Evolutionary conservation across 2,113 vertebrate genomes (phyloP).

Genomic region (Apteryx owenii): DNA sequence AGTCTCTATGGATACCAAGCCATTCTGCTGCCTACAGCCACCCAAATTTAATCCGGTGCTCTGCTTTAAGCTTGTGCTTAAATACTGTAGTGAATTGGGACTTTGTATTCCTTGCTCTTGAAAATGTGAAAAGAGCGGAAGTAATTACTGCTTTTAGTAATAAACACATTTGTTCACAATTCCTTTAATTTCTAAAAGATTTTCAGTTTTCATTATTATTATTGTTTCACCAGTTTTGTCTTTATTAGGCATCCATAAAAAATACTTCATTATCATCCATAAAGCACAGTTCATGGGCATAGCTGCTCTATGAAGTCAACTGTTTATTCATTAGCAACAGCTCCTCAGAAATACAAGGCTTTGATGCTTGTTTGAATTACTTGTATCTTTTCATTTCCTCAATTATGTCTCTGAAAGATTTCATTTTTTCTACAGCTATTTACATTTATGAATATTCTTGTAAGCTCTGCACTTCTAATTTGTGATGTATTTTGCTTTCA

Average conservation of each 20-base stretch:
- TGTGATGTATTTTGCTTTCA: constrained; percentile 23
- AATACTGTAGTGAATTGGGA: background rate
- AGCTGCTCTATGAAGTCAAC: constrained; percentile 40
- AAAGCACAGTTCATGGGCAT: constrained; percentile 27
- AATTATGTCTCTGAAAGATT: constrained; percentile 13
- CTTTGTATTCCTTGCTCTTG: background rate
- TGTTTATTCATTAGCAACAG: constrained; percentile 52
- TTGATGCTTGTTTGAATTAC: constrained; percentile 24
- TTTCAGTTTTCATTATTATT: constrained; percentile 21
- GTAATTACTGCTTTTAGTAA: background rate
- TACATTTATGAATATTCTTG: constrained; percentile 52
- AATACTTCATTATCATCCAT: constrained; percentile 32
- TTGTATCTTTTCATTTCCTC: constrained; percentile 10
- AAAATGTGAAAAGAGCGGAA: background rate
- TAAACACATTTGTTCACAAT: constrained; percentile 26
- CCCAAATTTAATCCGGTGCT: background rate
- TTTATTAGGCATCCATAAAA: constrained; percentile 36
- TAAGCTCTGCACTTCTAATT: background rate
- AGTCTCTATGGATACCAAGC: constrained; percentile 15
- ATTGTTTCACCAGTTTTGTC: constrained; percentile 27
- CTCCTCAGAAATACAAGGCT: constrained; percentile 27
- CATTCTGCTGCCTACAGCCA: background rate
- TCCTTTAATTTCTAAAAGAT: constrained; percentile 13
- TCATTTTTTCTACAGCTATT: constrained; percentile 31
- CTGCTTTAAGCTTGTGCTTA: background rate